These are phyloP conservation scores for Falco punctatus DNA, from an alignment of 2,113 vertebrate species.

Conservation along the genomic window DNA sequence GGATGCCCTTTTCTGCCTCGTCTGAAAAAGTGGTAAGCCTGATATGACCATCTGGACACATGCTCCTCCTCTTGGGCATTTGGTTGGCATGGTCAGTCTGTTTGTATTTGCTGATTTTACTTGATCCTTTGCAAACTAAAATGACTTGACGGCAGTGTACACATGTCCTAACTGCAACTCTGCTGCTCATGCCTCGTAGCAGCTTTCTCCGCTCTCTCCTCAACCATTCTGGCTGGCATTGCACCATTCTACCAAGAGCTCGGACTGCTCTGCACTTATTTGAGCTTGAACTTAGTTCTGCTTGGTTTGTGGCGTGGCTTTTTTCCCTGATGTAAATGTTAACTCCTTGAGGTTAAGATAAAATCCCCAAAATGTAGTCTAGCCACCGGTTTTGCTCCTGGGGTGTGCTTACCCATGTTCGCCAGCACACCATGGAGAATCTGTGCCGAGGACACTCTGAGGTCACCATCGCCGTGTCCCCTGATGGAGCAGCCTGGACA, in stretches of 20 bases:
- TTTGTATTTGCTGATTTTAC: not conserved
- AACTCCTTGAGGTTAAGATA: not conserved
- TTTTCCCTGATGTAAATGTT: not conserved
- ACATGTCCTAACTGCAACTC: not conserved
- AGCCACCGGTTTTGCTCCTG: not conserved
- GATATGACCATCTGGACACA: constrained; percentile 22
- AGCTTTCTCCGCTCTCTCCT: not conserved
- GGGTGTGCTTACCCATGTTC: not conserved
- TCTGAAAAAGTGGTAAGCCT: not conserved
- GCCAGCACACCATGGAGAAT: not conserved
- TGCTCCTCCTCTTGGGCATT: not conserved
- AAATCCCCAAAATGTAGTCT: not conserved
- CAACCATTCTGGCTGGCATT: not conserved
- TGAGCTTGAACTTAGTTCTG: not conserved
- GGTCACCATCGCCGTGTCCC: not conserved
- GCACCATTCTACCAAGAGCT: not conserved
- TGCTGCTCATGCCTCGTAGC: not conserved
- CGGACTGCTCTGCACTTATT: not conserved
- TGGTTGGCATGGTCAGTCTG: not conserved
- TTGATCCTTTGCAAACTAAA: not conserved
- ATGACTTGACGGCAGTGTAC: not conserved
- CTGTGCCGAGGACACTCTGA: not conserved
- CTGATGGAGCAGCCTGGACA: not conserved
- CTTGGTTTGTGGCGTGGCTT: not conserved
- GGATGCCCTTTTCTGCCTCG: not conserved